These are phyloP conservation scores for Tetrax tetrax DNA, from an alignment of 2,113 vertebrate genomes.

Conservation along the genomic window DNA sequence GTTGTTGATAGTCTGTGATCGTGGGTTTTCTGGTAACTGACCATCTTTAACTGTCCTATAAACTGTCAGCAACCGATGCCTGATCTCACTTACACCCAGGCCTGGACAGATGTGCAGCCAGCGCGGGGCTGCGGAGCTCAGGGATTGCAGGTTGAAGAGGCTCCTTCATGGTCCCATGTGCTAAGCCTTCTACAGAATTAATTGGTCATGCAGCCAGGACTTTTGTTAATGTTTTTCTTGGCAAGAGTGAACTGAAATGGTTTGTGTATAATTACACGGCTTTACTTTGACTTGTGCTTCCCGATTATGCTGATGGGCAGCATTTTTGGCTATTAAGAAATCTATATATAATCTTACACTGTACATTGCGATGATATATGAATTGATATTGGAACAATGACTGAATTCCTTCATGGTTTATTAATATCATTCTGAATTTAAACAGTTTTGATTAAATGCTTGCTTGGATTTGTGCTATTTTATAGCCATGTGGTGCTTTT, in stretches of 20 bases:
- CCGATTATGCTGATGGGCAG: background rate
- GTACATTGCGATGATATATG: background rate
- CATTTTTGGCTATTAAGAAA: slow-evolving; percentile 20
- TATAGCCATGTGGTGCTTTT: background rate
- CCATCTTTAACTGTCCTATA: background rate
- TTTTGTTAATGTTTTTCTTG: slow-evolving; percentile 3
- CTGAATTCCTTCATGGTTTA: slow-evolving; percentile 35
- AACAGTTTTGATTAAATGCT: slow-evolving; percentile 20
- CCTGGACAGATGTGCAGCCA: background rate
- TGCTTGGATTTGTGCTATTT: background rate
- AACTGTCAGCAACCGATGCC: background rate
- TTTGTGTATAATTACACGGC: background rate
- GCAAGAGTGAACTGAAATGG: background rate
- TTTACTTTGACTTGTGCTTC: slow-evolving; percentile 8
- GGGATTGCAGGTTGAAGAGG: background rate
- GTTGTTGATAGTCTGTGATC: background rate
- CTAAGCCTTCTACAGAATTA: background rate
- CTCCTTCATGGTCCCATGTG: rapidly evolving
- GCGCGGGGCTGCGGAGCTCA: rapidly evolving
- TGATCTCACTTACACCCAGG: background rate
- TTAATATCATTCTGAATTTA: slow-evolving; percentile 7
- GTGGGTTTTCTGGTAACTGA: background rate
- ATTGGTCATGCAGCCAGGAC: background rate
- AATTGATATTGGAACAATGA: slow-evolving; percentile 32
- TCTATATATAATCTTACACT: background rate